Evolutionary conservation across 2,113 vertebrate species (phyloP).

Genomic region (Polypterus bichir): DNA sequence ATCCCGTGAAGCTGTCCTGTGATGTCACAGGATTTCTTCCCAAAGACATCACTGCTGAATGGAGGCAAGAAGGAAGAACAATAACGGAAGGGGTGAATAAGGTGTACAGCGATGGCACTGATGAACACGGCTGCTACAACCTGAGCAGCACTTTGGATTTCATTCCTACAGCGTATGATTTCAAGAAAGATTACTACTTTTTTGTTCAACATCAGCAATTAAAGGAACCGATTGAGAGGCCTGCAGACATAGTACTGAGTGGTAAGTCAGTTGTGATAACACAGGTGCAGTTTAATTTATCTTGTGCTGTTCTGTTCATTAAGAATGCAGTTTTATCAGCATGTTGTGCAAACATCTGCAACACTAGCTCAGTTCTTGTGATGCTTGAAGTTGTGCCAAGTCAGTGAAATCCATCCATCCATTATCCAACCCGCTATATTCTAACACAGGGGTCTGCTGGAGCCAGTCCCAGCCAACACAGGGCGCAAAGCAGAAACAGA

Average conservation of each 20-base stretch:
- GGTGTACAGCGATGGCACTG: not conserved
- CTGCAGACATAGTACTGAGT: not conserved
- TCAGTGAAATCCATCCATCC: no score
- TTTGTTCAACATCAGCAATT: not conserved
- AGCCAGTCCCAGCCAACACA: no score
- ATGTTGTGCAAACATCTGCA: no score
- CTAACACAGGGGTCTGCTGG: no score
- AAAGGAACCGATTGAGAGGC: not conserved
- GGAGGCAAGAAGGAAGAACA: not conserved
- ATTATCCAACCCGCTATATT: no score
- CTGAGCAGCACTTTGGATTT: not conserved
- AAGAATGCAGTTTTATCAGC: no score
- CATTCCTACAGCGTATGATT: constrained; percentile 4
- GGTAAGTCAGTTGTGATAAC: not conserved
- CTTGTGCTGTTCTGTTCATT: no score
- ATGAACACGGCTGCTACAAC: constrained; percentile 1
- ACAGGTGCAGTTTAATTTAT: no score
- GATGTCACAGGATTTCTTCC: constrained; percentile 4
- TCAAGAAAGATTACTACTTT: constrained; percentile 4
- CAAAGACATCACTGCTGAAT: constrained; percentile 7
- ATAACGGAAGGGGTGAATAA: not conserved
- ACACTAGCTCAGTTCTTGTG: no score
- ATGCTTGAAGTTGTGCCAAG: no score
- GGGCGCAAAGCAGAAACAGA: no score
- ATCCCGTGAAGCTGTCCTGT: constrained; percentile 5